Evolutionary conservation across 53 echinoderm and acorn worm species (phyloP).

Genomic region (Luidia sarsii): DNA sequence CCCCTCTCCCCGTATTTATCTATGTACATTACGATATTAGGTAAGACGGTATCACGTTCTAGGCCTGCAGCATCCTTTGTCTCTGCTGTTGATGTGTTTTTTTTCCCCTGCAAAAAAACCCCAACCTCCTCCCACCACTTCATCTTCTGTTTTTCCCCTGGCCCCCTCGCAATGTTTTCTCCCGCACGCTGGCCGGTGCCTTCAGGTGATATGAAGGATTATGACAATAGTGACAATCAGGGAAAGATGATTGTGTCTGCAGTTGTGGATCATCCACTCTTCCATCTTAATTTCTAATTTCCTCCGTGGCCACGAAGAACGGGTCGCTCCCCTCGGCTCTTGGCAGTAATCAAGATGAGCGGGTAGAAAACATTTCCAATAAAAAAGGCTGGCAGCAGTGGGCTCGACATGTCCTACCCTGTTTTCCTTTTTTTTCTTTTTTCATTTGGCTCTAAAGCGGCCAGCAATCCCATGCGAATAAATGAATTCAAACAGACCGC

Average conservation of each 20-base stretch:
- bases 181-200: too few species aligned
- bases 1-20: slow-evolving; percentile 35
- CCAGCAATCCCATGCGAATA: too few species aligned
- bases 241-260: slow-evolving; percentile 46
- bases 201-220: too few species aligned
- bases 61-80: neutral
- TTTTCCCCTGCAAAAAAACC: too few species aligned
- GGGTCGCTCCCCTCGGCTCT: slow-evolving; percentile 17
- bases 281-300: slow-evolving; percentile 60
- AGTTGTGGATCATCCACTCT: slow-evolving; percentile 56
- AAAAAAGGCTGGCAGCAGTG: too few species aligned
- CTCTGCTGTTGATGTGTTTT: neutral
- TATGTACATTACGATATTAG: slow-evolving; percentile 50
- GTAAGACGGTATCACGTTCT: slow-evolving; percentile 23
- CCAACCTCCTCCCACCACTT: neutral
- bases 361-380: too few species aligned
- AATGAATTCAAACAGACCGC: too few species aligned
- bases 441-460: too few species aligned
- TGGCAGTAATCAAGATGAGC: too few species aligned
- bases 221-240: slow-evolving; percentile 49
- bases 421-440: too few species aligned
- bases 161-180: too few species aligned
- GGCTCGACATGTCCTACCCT: too few species aligned
- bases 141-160: neutral
- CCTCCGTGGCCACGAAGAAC: slow-evolving; percentile 3